Conservation (phyloP, 30 jellyfish, hydroid and myxozoan genomes). For the Chironex yamaguchii region DNA sequence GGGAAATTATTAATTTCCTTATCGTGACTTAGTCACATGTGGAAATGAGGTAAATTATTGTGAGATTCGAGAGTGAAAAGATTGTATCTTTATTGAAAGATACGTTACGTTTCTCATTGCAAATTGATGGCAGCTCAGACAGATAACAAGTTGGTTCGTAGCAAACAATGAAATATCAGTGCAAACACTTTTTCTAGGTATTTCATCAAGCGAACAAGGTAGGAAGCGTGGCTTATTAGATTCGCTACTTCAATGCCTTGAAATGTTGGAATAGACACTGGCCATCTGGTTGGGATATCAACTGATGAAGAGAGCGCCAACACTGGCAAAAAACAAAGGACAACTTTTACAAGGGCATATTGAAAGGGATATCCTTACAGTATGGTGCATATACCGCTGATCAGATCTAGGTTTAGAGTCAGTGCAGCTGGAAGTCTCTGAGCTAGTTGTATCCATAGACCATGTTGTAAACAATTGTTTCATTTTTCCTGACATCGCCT, state of each 20-base stretch:
- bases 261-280: slow-evolving; percentile 4
- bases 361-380: slow-evolving; percentile 54
- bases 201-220: slow-evolving; percentile 48
- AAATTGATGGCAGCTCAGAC: too few relatives aligned
- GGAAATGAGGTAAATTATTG: slow-evolving; percentile 42
- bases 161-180: slow-evolving; percentile 43
- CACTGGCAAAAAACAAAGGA: slow-evolving; percentile 54
- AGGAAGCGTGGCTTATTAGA: slow-evolving; percentile 39
- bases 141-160: too few relatives aligned
- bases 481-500: slow-evolving; percentile 54
- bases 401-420: slow-evolving; percentile 69
- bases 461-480: slow-evolving; percentile 36
- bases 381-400: slow-evolving; percentile 55
- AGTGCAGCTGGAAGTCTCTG: slow-evolving; percentile 44
- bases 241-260: slow-evolving; percentile 5
- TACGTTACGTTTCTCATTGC: too few relatives aligned
- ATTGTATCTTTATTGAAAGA: too few relatives aligned
- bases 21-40: slow-evolving; percentile 24
- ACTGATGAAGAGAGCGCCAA: slow-evolving; percentile 54
- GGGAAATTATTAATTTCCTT: slow-evolving; percentile 13
- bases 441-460: slow-evolving; percentile 36
- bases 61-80: slow-evolving; percentile 43
- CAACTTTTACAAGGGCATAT: slow-evolving; percentile 17
- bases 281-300: slow-evolving; percentile 42
- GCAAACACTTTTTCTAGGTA: slow-evolving; percentile 29